Conservation (phyloP, 2,888 invertebrate genomes). For the Prosapia bicincta region DNA sequence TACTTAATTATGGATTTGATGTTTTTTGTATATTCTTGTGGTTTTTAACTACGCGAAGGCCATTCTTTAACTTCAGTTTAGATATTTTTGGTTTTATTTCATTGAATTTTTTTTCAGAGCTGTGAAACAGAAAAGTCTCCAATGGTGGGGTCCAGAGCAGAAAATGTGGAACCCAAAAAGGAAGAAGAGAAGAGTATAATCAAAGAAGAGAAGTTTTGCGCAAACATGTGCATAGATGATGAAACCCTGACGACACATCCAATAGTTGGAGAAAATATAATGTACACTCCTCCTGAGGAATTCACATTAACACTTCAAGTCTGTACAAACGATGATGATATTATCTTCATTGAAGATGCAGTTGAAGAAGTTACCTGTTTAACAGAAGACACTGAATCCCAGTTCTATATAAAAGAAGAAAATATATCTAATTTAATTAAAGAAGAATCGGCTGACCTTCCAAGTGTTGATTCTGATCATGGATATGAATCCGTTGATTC, state of each 20-base stretch:
- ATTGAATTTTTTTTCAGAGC: neutral
- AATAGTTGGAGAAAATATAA: neutral
- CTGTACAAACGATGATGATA: neutral
- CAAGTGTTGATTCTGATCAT: conserved; percentile 51
- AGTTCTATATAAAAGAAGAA: neutral
- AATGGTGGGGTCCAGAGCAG: neutral
- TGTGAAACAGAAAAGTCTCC: neutral
- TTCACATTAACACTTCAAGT: neutral
- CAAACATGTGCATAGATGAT: conserved; percentile 4
- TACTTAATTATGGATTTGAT: too few species aligned
- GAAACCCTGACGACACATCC: neutral
- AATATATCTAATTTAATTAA: neutral
- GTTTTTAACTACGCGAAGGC: too few species aligned
- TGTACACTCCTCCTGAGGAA: neutral
- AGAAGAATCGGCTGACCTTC: neutral
- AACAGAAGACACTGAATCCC: conserved; percentile 36
- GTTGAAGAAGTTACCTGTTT: conserved; percentile 47
- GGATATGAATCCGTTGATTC: conserved; percentile 66
- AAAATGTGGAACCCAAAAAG: neutral
- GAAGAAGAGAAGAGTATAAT: neutral
- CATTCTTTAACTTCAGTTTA: too few species aligned
- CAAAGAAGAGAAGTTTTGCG: neutral
- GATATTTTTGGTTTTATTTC: too few species aligned
- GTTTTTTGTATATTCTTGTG: too few species aligned
- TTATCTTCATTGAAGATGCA: conserved; percentile 50